Percentiles rank a stretch among this genome's conserved stretches.
Evolutionary conservation across 1,140 invertebrate species (phyloP).

Genomic region (Lucilia sericata): DNA sequence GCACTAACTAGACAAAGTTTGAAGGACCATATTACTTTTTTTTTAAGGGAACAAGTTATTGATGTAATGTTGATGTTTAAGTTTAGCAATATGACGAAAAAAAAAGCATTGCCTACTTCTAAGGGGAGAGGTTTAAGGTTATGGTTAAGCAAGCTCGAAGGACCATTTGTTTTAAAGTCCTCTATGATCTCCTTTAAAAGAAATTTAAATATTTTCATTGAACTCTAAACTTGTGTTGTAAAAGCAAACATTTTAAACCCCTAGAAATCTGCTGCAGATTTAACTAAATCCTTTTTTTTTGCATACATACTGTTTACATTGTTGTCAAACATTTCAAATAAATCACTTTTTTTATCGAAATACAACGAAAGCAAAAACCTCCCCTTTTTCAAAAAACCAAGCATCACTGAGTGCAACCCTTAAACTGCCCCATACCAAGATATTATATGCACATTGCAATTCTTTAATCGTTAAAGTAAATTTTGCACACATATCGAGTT

Average conservation of each 20-base stretch:
- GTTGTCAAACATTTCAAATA: slow-evolving; percentile 1
- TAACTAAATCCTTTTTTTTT: neutral
- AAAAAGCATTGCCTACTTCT: no score
- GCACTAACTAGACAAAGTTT: neutral
- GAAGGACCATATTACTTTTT: neutral
- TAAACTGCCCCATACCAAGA: slow-evolving; percentile 18
- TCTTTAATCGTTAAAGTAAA: slow-evolving; percentile 21
- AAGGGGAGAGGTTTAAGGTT: no score
- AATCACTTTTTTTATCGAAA: neutral
- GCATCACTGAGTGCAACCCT: neutral
- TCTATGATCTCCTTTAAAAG: no score
- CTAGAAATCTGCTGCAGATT: neutral
- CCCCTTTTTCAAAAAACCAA: neutral
- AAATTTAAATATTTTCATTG: no score
- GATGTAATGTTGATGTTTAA: no score
- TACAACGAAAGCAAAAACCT: neutral
- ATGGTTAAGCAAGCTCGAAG: no score
- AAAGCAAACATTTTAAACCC: neutral
- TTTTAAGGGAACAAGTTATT: no score
- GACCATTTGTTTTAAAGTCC: no score
- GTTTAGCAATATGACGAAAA: no score
- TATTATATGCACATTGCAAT: slow-evolving; percentile 8
- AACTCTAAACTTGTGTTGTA: neutral
- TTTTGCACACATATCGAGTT: neutral
- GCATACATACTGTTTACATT: neutral